Percentiles rank a stretch among this genome's conserved stretches.
Evolutionary conservation across 2,888 invertebrate genomes (phyloP).

Genomic region (Tiliacea aurago): DNA sequence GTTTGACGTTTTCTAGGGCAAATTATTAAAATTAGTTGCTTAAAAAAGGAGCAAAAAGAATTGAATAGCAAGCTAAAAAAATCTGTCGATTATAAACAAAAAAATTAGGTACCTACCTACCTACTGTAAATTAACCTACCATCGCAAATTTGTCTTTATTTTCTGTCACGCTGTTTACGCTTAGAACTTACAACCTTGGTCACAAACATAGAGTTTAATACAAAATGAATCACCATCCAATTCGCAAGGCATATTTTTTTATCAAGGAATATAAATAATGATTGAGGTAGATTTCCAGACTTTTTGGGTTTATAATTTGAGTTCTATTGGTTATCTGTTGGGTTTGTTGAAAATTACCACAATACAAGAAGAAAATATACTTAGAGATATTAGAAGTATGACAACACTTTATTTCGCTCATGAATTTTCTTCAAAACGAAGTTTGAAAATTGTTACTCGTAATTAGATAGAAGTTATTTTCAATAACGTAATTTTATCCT

Average conservation of each 20-base stretch:
- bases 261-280: not conserved
- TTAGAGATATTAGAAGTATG: not conserved
- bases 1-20: not conserved
- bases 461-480: not conserved
- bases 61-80: not conserved
- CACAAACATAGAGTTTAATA: not conserved
- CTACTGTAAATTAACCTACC: not conserved
- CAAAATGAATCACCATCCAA: not conserved
- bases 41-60: not conserved
- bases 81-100: too few relatives aligned
- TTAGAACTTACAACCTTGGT: too few relatives aligned
- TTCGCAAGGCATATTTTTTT: constrained; percentile 7
- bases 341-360: not conserved
- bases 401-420: not conserved
- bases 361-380: not conserved
- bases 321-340: not conserved
- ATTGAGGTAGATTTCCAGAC: not conserved
- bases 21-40: not conserved
- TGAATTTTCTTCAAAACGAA: not conserved
- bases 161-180: not conserved
- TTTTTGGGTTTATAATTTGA: not conserved
- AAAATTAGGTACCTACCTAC: too few relatives aligned
- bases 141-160: constrained; percentile 2
- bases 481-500: too few relatives aligned
- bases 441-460: not conserved